Base-by-base conservation (phyloP, 1,140 invertebrate genomes). In the Lasioglossum albipes region DNA sequence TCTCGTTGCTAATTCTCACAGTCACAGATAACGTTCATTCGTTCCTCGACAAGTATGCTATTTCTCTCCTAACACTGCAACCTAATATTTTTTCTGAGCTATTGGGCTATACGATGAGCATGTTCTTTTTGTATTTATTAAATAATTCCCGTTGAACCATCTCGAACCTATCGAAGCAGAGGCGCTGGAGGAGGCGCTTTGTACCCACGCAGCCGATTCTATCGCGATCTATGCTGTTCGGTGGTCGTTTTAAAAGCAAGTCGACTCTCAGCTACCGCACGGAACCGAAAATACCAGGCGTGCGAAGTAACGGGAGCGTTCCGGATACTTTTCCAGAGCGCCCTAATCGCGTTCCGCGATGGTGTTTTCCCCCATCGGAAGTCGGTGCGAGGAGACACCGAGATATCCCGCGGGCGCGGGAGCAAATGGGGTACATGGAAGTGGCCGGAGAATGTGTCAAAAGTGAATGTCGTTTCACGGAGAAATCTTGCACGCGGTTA, bases 401-500 rank as follows among this genome's bases (percentile, higher is more conserved):
- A 49, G 10, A 49, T n/a, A 42, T 22, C n/a, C 36, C 52, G 52
- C 59, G 20, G 45, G 6, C 52, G 52, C 59, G 20, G 45, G 18
- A 59, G n/a, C n/a, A 59, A 64, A 70, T 36, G 54, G 62, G 65
- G 49, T 52, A 79, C 61, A 45, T 62, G 77, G 70, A 79, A 79
- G 70, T 36, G 7, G 61, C 31, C 18, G 22, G 22, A 6, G 49
- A 74, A 74, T 66, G 45, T 65, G 73, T 81, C 73, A 68, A 66
- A 71, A 67, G 42, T 84, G 18, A 68, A 36, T 73, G 59, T 66
- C 79, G 74, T 65, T 65, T 10, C 79, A n/a, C 49, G 57, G 69
- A 54, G 67, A 74, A 64, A 74, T 79, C 76, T 69, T 65, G 61
- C 18, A 18, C 36, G 27, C 18, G 52, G 52, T 42, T 80, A 80